Evolutionary conservation across 2,113 vertebrate species (phyloP).

Genomic region (Platichthys stellatus): DNA sequence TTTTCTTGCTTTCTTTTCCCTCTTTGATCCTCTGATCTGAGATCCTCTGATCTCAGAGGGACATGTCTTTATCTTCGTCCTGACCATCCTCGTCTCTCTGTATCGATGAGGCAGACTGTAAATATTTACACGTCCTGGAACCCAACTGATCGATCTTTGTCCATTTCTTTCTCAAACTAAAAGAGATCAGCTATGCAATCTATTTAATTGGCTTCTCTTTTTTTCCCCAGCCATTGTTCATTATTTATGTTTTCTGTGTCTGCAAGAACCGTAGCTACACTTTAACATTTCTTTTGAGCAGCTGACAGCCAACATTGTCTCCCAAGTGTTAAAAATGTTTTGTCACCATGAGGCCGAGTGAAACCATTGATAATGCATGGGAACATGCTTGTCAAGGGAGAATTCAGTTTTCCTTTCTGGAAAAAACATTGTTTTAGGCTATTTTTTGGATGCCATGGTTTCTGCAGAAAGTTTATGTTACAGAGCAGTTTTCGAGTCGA

Average conservation of each 20-base stretch:
- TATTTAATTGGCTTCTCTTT: slow-evolving; percentile 43
- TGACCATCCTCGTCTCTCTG: slow-evolving; percentile 4
- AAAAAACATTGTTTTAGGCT: slow-evolving; percentile 36
- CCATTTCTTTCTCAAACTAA: slow-evolving; percentile 34
- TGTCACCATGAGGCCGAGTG: slow-evolving; percentile 42
- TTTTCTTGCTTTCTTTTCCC: not conserved
- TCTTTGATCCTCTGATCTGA: not conserved
- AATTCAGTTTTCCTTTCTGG: slow-evolving; percentile 37
- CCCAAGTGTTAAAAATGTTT: slow-evolving; percentile 55
- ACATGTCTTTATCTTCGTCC: slow-evolving; percentile 19
- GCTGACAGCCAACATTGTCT: slow-evolving; percentile 56
- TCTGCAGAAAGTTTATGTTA: slow-evolving; percentile 19
- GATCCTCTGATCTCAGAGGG: too few relatives aligned
- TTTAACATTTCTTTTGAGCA: slow-evolving; percentile 61
- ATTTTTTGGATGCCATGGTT: slow-evolving; percentile 25
- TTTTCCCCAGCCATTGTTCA: slow-evolving; percentile 29
- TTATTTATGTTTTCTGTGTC: slow-evolving; percentile 60
- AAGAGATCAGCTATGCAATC: slow-evolving; percentile 30
- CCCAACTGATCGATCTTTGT: slow-evolving; percentile 29
- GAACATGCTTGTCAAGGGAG: slow-evolving; percentile 49
- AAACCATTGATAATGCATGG: slow-evolving; percentile 59
- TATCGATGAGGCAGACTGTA: slow-evolving; percentile 47
- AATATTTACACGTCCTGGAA: slow-evolving; percentile 62
- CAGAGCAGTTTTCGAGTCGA: not conserved
- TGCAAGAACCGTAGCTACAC: slow-evolving; percentile 36